These are phyloP conservation scores for Tetramorium bicarinatum DNA, from an alignment of 2,888 invertebrate species.

Conservation along the genomic window DNA sequence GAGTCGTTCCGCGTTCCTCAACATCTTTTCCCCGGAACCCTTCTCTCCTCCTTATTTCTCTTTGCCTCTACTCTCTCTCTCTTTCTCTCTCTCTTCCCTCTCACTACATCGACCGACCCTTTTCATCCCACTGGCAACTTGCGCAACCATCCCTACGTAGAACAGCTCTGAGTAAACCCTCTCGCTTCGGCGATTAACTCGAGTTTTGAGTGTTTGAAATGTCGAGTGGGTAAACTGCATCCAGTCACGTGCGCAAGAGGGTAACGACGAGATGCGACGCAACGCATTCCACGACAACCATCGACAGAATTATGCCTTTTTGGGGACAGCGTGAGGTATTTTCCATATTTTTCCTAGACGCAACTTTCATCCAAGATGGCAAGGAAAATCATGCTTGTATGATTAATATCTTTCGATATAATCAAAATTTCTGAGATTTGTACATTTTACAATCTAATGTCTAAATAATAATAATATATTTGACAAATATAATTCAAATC, in stretches of 20 bases:
- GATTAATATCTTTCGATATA: not conserved
- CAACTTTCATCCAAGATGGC: not conserved
- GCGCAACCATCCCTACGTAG: slow-evolving; percentile 50
- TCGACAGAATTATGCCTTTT: slow-evolving; percentile 48
- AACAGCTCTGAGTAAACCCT: slow-evolving; percentile 75
- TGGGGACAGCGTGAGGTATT: slow-evolving; percentile 11
- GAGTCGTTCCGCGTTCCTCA: slow-evolving; percentile 41
- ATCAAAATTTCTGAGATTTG: not conserved
- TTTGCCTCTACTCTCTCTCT: not conserved
- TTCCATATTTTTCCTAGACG: slow-evolving; percentile 18
- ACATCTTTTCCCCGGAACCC: slow-evolving; percentile 57
- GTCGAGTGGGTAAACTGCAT: slow-evolving; percentile 80
- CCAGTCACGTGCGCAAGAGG: slow-evolving; percentile 78
- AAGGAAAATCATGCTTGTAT: not conserved
- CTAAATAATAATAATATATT: not conserved
- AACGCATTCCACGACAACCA: slow-evolving; percentile 37
- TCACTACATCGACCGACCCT: slow-evolving; percentile 55
- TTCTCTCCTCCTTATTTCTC: slow-evolving; percentile 20
- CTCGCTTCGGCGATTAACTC: slow-evolving; percentile 81
- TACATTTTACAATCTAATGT: not conserved
- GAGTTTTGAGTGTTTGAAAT: slow-evolving; percentile 82
- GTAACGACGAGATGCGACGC: slow-evolving; percentile 64
- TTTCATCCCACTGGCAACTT: slow-evolving; percentile 48
- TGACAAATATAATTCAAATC: not conserved
- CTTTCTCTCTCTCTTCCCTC: slow-evolving; percentile 29